Conservation (phyloP, 2,888 invertebrate species). For the Branchellion lobata region DNA sequence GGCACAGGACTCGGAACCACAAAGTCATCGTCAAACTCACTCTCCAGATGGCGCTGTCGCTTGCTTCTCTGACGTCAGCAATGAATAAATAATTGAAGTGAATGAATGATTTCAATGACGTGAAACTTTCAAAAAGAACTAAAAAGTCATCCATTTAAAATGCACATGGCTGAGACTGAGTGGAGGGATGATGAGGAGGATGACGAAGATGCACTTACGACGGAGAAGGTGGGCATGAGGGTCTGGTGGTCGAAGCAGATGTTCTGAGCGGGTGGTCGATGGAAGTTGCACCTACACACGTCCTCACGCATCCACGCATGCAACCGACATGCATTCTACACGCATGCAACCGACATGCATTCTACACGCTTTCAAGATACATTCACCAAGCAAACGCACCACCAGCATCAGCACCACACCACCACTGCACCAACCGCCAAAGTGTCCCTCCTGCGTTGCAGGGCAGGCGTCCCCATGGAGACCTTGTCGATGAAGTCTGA, state of each 20-base stretch:
- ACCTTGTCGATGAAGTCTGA: slow-evolving; percentile 51
- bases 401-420: neutral
- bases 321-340: slow-evolving; percentile 16
- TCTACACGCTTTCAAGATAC: slow-evolving; percentile 17
- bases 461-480: slow-evolving; percentile 48
- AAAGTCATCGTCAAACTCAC: neutral
- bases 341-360: slow-evolving; percentile 40
- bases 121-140: too few relatives aligned
- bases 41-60: neutral
- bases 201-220: too few relatives aligned
- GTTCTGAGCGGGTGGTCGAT: neutral
- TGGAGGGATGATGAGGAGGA: too few relatives aligned
- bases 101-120: too few relatives aligned
- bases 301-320: slow-evolving; percentile 20
- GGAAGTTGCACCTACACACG: neutral
- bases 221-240: neutral
- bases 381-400: slow-evolving; percentile 41
- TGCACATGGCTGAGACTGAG: too few relatives aligned
- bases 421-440: slow-evolving; percentile 43
- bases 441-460: slow-evolving; percentile 46
- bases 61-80: neutral
- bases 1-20: neutral
- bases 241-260: slow-evolving; percentile 2
- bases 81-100: too few relatives aligned
- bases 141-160: too few relatives aligned